Evolutionary conservation across 1,140 invertebrate genomes (phyloP).

Genomic region (Drosophila orosa): DNA sequence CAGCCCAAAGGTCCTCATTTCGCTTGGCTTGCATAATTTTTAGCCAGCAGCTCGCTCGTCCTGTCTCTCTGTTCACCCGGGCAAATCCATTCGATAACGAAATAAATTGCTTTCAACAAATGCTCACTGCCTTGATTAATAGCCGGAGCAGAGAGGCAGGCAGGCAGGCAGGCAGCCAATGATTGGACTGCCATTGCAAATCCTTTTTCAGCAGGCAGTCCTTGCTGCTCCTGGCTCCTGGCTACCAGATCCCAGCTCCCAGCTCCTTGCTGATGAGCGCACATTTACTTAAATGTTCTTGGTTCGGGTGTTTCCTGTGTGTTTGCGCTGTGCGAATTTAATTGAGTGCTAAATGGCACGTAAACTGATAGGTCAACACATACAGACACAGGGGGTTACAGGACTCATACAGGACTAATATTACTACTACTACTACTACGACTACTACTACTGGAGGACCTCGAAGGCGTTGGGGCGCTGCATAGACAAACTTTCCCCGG

Average conservation of each 20-base stretch:
- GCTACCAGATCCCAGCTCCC: too few species aligned
- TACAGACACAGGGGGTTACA: constrained; percentile 29
- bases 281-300: constrained; percentile 73
- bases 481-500: constrained; percentile 59
- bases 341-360: constrained; percentile 84
- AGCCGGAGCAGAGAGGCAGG: constrained; percentile 43
- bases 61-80: constrained; percentile 5
- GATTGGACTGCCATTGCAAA: constrained; percentile 38
- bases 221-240: constrained; percentile 12
- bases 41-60: constrained; percentile 16
- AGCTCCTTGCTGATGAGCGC: constrained; percentile 66
- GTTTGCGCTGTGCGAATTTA: constrained; percentile 74
- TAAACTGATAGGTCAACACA: constrained; percentile 82
- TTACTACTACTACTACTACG: background rate
- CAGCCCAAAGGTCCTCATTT: constrained; percentile 28
- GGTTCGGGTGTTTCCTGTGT: constrained; percentile 55
- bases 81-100: constrained; percentile 74
- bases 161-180: constrained; percentile 40
- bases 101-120: constrained; percentile 82
- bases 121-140: constrained; percentile 77
- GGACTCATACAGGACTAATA: background rate
- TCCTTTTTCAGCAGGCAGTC: constrained; percentile 25
- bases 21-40: constrained; percentile 59
- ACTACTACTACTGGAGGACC: background rate
- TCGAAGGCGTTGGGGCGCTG: constrained; percentile 36